Conservation (phyloP, 2,888 invertebrate genomes). For the Nineta flava region DNA sequence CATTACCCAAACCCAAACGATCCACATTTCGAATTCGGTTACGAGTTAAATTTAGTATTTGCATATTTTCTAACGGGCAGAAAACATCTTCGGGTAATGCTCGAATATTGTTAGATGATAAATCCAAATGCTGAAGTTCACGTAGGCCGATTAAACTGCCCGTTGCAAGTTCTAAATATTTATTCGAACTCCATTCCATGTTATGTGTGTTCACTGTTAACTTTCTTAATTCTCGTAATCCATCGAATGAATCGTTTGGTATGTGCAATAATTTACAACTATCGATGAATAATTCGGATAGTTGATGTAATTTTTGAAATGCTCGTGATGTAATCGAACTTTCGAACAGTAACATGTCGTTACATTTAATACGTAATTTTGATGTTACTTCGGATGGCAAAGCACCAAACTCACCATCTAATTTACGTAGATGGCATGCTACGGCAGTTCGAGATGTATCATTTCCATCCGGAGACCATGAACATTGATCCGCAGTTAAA, state of each 20-base stretch:
- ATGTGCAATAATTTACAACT: slow-evolving; percentile 67
- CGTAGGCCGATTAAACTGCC: slow-evolving; percentile 60
- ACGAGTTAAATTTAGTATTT: slow-evolving; percentile 67
- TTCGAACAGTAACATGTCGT: slow-evolving; percentile 60
- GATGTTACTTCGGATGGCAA: slow-evolving; percentile 55
- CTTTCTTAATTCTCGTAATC: slow-evolving; percentile 60
- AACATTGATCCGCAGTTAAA: slow-evolving; percentile 29
- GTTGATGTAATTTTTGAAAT: slow-evolving; percentile 53
- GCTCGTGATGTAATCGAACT: slow-evolving; percentile 56
- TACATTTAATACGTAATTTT: slow-evolving; percentile 59
- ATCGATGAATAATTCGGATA: slow-evolving; percentile 58
- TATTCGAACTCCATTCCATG: slow-evolving; percentile 57
- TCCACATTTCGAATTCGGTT: slow-evolving; percentile 68
- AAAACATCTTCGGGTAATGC: slow-evolving; percentile 63
- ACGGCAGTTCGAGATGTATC: slow-evolving; percentile 35
- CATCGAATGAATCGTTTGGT: slow-evolving; percentile 63
- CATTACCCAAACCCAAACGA: slow-evolving; percentile 50
- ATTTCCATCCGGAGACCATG: slow-evolving; percentile 30
- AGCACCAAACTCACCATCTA: slow-evolving; percentile 50
- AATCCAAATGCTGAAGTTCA: slow-evolving; percentile 62
- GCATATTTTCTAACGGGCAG: slow-evolving; percentile 63
- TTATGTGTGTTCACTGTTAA: slow-evolving; percentile 67
- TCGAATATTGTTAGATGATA: slow-evolving; percentile 71
- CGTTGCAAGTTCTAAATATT: slow-evolving; percentile 55
- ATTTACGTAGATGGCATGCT: slow-evolving; percentile 51